Evolutionary conservation across 2,888 invertebrate genomes (phyloP), one percentile per base, ranked within the genome.

Genomic region (Drosophila kambysellisi): DNA sequence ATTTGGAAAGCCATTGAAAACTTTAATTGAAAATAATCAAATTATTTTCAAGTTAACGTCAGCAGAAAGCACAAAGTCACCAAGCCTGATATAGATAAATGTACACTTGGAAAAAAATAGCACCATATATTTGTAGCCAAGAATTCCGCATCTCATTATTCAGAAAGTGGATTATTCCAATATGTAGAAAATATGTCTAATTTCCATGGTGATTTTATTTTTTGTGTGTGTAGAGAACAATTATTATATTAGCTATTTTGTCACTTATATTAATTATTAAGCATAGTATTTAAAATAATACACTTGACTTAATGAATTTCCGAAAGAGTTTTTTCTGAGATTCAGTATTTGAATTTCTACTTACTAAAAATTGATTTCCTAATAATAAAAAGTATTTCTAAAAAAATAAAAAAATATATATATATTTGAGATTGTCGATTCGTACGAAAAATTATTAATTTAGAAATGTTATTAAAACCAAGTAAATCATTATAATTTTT

Each of bases 11-110:
- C 71, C 62, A 72, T 66, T 71, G 79, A 74, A 88, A 88, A 91
- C 83, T 88, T 90, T 88, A 91, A 90, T 90, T 91, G 90, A 88
- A 91, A 91, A 79, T 80, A 84, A 84, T 84, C 79, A 84, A 90
- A 91, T 91, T 90, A 91, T 82, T 82, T 90, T 90, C 79, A 80
- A 83, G 90, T 84, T 81, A 85, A 83, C 89, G 91, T 91, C 91
- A 90, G 91, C 91, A 87, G 43, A 84, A 88, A 81, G 76, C 58
- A 46, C 64, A 25, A 64, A 52, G 46, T 46, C 39, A 58, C 41
- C 54, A 56, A 56, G 33, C 32, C 50, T 39, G 64, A 62, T 76
- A 56, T 33, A 65, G 48, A 57, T 54, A 52, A 57, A 33, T 33
- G 20, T 46, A 46, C 46, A 46, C 46, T 25, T 5, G 4, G 4